These are phyloP conservation scores for Lycopodina hypogea DNA, from an alignment of 37 sponge, comb jelly and placozoan species.

Conservation along the genomic window DNA sequence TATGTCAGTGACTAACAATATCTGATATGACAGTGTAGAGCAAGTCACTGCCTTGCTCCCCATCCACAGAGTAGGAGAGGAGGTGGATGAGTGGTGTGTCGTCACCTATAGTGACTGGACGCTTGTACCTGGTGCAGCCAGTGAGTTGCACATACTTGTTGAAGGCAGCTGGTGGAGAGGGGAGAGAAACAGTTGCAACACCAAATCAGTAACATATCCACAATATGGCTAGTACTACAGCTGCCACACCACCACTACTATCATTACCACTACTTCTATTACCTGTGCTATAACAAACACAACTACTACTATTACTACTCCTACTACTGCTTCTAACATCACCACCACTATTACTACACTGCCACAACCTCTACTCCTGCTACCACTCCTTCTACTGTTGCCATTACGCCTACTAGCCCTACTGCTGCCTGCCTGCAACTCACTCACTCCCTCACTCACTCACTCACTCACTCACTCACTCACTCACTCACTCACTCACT, in stretches of 20 bases:
- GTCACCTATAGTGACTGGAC: slow-evolving; percentile 30
- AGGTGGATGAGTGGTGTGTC: slow-evolving; percentile 63
- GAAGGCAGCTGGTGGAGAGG: slow-evolving; percentile 36
- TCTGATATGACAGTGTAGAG: slow-evolving; percentile 59
- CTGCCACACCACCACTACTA: too few relatives aligned
- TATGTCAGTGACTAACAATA: slow-evolving; percentile 34
- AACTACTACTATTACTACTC: too few relatives aligned
- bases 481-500: too few relatives aligned
- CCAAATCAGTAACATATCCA: neutral
- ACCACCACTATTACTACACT: too few relatives aligned
- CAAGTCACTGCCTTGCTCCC: slow-evolving; percentile 46
- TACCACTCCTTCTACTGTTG: too few relatives aligned
- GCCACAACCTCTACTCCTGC: too few relatives aligned
- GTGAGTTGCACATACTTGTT: slow-evolving; percentile 68
- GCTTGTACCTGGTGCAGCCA: slow-evolving; percentile 42
- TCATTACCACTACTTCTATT: too few relatives aligned
- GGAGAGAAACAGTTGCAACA: neutral
- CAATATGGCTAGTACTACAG: neutral
- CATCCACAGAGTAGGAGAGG: slow-evolving; percentile 49
- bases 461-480: neutral
- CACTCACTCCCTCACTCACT: too few relatives aligned
- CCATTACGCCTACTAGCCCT: too few relatives aligned
- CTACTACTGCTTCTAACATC: too few relatives aligned
- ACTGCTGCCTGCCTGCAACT: too few relatives aligned
- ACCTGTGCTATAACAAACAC: too few relatives aligned